Evolutionary conservation across 2,888 invertebrate genomes (phyloP), one percentile per base, ranked within the genome.

Genomic region (Xylocampa areola): DNA sequence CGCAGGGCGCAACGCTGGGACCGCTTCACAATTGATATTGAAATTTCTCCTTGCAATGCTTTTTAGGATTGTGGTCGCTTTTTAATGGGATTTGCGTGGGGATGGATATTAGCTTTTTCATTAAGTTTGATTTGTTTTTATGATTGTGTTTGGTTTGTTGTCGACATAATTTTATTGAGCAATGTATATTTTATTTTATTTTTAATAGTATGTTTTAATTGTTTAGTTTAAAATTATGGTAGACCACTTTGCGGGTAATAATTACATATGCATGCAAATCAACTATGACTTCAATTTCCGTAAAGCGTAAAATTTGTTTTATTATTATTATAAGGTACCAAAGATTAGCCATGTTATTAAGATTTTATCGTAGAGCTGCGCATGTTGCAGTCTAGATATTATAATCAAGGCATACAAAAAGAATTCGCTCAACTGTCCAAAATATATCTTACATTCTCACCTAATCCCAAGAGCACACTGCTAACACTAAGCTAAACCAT

Each of bases 11-110:
- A 67, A 61, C 69, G 47, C 57, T 73, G 75, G 81, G 79, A 80
- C 82, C 73, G 81, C 80, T 80, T 72, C 73, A 79, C 84, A 79
- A 87, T 89, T 87, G 81, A 86, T 88, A 89, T 91, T 88, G 78
- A 88, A 90, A 90, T 90, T 85, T 85, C 80, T 76, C 63, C 61
- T 66, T 60, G 54, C 48, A 49, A 60, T 67, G 54, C 53, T 76
- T 69, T 64, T 76, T 77, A 81, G 73, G 59, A 68, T 63, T 64
- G 77, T 51, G 73, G 70, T 65, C 39, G 50, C 57, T 73, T 75
- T 74, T 64, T 57, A 75, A 73, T 68, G 37, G 74, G 74, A 73
- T 75, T 75, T 68, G 76, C 66, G 75, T 54, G 37, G 36, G 50
- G 65, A 59, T 65, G 50, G 65, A 59, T 65, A 70, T 59, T 70